A percentile compares a stretch with the other conserved stretches of the same genome.
phyloP scores from a whole-genome alignment of 2,888 invertebrate genomes.

The Chromoteleia sp. region DNA sequence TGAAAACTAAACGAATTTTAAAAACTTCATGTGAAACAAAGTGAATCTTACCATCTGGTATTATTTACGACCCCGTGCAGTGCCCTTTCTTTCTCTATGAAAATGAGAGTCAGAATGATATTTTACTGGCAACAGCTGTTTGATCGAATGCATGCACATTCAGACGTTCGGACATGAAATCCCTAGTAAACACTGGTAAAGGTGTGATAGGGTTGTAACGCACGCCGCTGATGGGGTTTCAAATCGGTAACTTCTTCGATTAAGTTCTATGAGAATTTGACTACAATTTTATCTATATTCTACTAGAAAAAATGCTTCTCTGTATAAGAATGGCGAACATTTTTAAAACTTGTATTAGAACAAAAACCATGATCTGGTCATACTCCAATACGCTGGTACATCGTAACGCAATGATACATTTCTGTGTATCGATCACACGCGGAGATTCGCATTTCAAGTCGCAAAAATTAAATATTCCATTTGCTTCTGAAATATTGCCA shows the following conservation, averaged over 20 bases:
- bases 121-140: conserved; percentile 66
- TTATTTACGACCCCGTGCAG: conserved; percentile 60
- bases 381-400: no score
- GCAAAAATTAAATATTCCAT: not conserved
- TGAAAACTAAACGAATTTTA: conserved; percentile 47
- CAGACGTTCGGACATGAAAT: conserved; percentile 18
- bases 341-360: no score
- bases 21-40: conserved; percentile 53
- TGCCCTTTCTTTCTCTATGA: conserved; percentile 53
- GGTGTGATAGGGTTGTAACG: conserved; percentile 17
- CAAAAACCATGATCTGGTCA: no score
- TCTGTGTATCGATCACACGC: no score
- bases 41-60: conserved; percentile 66
- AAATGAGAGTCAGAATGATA: conserved; percentile 62
- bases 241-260: not conserved
- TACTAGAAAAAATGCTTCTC: no score
- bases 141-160: conserved; percentile 62
- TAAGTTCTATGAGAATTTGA: not conserved
- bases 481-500: not conserved
- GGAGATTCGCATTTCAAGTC: no score
- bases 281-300: not conserved
- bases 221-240: not conserved
- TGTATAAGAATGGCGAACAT: no score
- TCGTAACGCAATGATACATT: no score
- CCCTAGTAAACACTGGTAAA: conserved; percentile 9